Percentiles rank a stretch among this genome's conserved stretches.
Conservation (phyloP, 2,888 invertebrate genomes). For the Sinelater perroti region DNA sequence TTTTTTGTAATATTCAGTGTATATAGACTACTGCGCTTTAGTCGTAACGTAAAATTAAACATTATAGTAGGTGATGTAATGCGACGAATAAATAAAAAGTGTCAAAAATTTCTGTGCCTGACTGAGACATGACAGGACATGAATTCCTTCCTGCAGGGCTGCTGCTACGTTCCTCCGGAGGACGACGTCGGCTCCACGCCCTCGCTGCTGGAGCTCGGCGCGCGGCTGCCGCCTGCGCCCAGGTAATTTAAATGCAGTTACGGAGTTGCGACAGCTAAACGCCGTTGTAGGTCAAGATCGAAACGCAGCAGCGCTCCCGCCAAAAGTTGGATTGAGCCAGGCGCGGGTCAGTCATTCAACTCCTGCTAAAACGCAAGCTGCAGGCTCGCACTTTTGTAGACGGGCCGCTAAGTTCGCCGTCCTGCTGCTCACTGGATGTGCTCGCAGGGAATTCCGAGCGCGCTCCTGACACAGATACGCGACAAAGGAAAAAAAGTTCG, state of each 20-base stretch:
- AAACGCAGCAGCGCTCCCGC: too few species aligned
- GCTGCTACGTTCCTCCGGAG: conserved; percentile 25
- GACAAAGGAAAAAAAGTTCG: neutral
- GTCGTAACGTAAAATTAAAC: neutral
- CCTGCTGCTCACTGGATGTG: neutral
- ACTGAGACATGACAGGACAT: conserved; percentile 15
- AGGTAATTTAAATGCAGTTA: too few species aligned
- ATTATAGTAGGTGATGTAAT: conserved; percentile 20
- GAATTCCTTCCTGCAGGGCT: conserved; percentile 25
- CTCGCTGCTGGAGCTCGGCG: conserved; percentile 5
- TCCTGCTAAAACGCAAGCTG: too few species aligned
- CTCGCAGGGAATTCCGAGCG: neutral
- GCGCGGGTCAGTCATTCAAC: conserved; percentile 2
- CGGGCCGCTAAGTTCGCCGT: neutral
- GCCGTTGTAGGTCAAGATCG: too few species aligned
- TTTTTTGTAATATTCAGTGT: too few species aligned
- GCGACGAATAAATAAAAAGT: conserved; percentile 17
- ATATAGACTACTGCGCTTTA: neutral
- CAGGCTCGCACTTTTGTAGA: too few species aligned
- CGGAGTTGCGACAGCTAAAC: too few species aligned
- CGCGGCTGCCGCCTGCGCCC: neutral
- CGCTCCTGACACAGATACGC: neutral
- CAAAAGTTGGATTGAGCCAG: conserved; percentile 1
- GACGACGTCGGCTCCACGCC: conserved; percentile 15
- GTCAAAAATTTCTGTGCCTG: conserved; percentile 16